phyloP scores from a whole-genome alignment of 1,140 invertebrate genomes.

The Physella acuta region DNA sequence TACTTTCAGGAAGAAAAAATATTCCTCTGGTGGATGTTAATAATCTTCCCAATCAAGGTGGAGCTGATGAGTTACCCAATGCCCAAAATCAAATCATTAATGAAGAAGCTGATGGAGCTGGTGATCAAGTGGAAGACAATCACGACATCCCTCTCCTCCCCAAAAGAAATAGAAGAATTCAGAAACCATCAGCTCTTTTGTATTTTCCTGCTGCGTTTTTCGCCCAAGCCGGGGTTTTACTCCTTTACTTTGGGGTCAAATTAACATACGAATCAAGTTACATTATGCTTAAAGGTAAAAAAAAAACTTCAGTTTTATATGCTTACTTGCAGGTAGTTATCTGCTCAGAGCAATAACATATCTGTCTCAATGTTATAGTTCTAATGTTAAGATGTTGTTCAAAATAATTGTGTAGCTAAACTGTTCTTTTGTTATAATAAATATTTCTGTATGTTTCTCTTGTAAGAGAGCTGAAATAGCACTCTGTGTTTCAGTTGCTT shows the following conservation, averaged over 20 bases:
- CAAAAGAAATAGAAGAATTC: neutral
- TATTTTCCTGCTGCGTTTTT: constrained; percentile 14
- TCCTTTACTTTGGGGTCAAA: constrained; percentile 14
- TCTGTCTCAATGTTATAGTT: too few relatives aligned
- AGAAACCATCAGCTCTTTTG: neutral
- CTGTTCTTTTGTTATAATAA: too few relatives aligned
- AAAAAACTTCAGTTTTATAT: neutral
- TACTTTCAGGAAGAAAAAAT: too few relatives aligned
- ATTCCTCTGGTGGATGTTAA: too few relatives aligned
- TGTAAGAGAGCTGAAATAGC: too few relatives aligned
- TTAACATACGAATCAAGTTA: constrained; percentile 17
- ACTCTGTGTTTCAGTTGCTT: too few relatives aligned
- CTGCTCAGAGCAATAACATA: too few relatives aligned
- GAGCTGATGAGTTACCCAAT: neutral
- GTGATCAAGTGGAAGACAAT: neutral
- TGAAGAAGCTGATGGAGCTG: neutral
- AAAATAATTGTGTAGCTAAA: too few relatives aligned
- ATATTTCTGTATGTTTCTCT: too few relatives aligned
- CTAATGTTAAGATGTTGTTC: too few relatives aligned
- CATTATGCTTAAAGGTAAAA: constrained; percentile 21
- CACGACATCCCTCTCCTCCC: neutral
- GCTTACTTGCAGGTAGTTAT: neutral
- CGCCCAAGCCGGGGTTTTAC: neutral
- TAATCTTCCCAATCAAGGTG: neutral
- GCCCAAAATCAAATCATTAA: neutral